Base-by-base conservation (phyloP, 2,797 vertebrate genomes). In the Chiroxiphia lanceolata region DNA sequence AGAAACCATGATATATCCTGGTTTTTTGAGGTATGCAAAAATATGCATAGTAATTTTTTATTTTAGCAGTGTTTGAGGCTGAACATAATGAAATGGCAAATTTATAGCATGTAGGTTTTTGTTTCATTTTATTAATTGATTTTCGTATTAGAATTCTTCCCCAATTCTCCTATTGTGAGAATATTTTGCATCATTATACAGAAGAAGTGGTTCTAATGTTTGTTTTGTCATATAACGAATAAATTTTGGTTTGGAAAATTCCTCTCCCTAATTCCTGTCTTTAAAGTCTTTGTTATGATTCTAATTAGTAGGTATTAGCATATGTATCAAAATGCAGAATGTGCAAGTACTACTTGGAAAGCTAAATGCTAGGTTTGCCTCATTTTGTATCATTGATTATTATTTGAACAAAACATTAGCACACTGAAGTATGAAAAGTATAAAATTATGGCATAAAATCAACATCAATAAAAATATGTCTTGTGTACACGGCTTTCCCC, bases 301-400 rank as follows among this genome's bases (percentile, higher is more conserved):
- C 77, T 97, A 94, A 97, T 97, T 96, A 90, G 93, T 93, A 93
- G 92, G 90, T 93, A 95, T 97, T 95, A 97, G 93, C 95, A 96
- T 97, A 95, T 92, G 93, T 93, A 95, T 97, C 56, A 84, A 95
- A 93, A 84, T 76, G 93, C 90, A 82, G 51, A 95, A 90, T 93
- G 34, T 83, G 84, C 86, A 93, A 95, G 56, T 87, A 79, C 48
- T 95, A 4, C 90, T 95, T 92, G 81, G 64, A 82, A 94, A 97
- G 94, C 61, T 89, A 95, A 96, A 83, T 95, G 81, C 92, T 95
- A 92, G 86, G 81, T 94, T 97, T 87, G 92, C 86, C 74, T 94
- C 81, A 79, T 87, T 96, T 89, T 83, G 47, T 75, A 61, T 95
- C 40, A 90, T 72, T 95, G 93, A 81, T 95, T 95, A 82, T 84